These are phyloP conservation scores for Oxytorus armatus DNA, from an alignment of 2,888 invertebrate genomes.

Conservation along the genomic window DNA sequence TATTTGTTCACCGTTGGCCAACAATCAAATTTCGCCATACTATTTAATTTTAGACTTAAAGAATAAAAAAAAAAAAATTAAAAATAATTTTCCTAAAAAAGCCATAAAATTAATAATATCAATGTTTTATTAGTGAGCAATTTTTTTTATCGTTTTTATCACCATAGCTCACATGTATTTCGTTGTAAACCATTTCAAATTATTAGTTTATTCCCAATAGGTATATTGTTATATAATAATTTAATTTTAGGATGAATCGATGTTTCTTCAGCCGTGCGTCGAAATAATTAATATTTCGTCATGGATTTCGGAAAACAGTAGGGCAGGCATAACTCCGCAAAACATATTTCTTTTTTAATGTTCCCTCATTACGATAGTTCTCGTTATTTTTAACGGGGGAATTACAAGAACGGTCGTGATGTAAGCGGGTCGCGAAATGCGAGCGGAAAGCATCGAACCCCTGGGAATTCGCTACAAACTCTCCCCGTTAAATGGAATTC, in stretches of 20 bases:
- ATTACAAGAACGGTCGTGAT: background rate
- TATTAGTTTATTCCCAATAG: background rate
- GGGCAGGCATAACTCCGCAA: background rate
- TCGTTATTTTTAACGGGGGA: too few species aligned
- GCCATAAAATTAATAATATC: too few species aligned
- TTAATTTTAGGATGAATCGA: background rate
- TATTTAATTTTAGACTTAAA: too few species aligned
- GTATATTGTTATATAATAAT: conserved; percentile 4
- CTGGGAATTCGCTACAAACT: conserved; percentile 8
- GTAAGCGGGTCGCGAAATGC: conserved; percentile 1
- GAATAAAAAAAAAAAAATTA: too few species aligned
- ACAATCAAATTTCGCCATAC: too few species aligned
- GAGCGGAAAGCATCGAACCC: conserved; percentile 9
- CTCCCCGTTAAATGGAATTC: conserved; percentile 62
- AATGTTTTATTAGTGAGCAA: too few species aligned
- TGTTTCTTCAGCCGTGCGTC: background rate
- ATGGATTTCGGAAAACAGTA: background rate
- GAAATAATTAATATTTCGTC: background rate
- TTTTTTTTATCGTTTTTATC: background rate
- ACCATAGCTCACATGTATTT: background rate
- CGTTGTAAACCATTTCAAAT: background rate
- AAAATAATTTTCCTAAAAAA: too few species aligned
- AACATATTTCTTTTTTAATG: background rate
- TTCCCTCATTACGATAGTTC: background rate
- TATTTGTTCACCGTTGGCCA: too few species aligned